Evolutionary conservation across 2,888 invertebrate species (phyloP), one percentile per base, ranked within the genome.

Genomic region (Chromoteleia sp.): DNA sequence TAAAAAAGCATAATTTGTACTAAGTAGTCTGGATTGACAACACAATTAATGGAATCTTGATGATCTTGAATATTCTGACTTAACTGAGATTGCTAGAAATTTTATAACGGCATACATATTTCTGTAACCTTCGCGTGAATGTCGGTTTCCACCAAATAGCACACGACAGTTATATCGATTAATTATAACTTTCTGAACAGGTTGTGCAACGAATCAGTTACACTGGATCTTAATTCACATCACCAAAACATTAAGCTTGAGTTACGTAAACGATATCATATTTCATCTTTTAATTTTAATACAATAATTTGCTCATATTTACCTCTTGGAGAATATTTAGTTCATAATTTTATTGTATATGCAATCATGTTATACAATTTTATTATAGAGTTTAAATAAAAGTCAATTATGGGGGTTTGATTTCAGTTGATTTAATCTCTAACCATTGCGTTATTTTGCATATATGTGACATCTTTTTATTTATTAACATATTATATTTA

Each of bases 141-240:
- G 63, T 45, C 45, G 17, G n/a, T 17, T 63, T 41, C n/a, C 8
- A 45, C 10, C 30, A 41, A 61, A 61, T 45, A 58, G 39, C 7
- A 21, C 61, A 61, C 12, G 33, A 21, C 33, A 36, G 59, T 59
- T 59, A 43, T 43, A 59, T 59, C 59, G 59, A 59, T 59, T 43
- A 33, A 19, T 41, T 36, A 2, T 21, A 19, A 39, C 59, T 41
- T 43, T 25, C 39, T 0, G 25, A 19, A 43, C 15, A 19, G 29
- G 25, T 43, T 43, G 43, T 3, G 21, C 41, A 59, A 39, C 36
- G 36, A 59, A 21, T 59, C 59, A 19, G 36, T 33, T 59, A 12
- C 2, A 17, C n/a, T 1, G 39, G 17, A 25, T 30, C 29, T 43
- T 15, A 43, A 36, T 56, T 33, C 19, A 15, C 29, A 29, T 52